Percentiles rank a stretch among this genome's conserved stretches.
These are phyloP conservation scores for Nipponacmea schrenckii DNA, from an alignment of 2,888 invertebrate species.

Conservation along the genomic window DNA sequence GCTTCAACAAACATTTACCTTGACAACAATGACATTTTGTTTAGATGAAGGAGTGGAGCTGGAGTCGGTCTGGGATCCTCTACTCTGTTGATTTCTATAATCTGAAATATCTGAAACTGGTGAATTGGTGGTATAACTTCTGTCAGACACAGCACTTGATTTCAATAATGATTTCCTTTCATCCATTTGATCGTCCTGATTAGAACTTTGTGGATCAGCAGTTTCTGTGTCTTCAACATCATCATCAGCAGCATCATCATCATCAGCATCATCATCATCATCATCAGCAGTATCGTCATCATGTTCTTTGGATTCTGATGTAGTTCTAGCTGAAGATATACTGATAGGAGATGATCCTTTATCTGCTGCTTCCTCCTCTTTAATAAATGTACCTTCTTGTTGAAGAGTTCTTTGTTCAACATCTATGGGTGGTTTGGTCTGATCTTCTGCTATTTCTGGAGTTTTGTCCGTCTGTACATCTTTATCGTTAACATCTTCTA, in stretches of 20 bases:
- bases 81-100: neutral
- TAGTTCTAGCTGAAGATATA: neutral
- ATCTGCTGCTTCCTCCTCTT: neutral
- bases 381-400: neutral
- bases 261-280: neutral
- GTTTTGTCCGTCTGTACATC: neutral
- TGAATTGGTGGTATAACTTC: neutral
- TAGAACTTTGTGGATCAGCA: neutral
- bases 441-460: neutral
- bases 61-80: neutral
- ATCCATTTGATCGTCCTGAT: no score
- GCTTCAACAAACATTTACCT: neutral
- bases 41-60: neutral
- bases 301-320: neutral
- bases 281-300: neutral
- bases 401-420: neutral
- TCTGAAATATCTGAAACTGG: neutral
- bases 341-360: neutral
- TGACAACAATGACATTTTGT: neutral
- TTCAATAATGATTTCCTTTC: neutral
- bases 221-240: neutral
- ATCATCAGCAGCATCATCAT: neutral
- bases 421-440: neutral
- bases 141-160: neutral
- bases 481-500: neutral